Evolutionary conservation across 2,888 invertebrate genomes (phyloP).

Genomic region (Zele albiditarsus): DNA sequence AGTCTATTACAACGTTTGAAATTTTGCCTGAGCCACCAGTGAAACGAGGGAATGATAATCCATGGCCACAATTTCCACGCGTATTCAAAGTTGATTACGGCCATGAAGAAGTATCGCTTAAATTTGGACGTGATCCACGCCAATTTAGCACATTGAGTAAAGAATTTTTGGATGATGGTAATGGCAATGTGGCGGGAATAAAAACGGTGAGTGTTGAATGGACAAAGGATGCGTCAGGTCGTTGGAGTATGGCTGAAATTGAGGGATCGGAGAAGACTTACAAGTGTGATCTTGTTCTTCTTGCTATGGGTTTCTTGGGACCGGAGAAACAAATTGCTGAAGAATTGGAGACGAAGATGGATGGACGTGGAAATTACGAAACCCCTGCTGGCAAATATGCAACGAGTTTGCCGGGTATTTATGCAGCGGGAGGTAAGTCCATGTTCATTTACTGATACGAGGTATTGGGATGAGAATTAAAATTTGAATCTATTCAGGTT

Average conservation of each 20-base stretch:
- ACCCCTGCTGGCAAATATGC: conserved; percentile 85
- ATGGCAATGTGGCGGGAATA: conserved; percentile 92
- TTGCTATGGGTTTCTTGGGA: conserved; percentile 99
- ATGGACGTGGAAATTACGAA: conserved; percentile 93
- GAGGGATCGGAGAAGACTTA: conserved; percentile 85
- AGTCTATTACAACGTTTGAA: conserved; percentile 95
- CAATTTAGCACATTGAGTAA: conserved; percentile 95
- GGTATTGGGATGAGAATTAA: no score
- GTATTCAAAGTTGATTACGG: conserved; percentile 98
- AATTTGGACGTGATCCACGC: conserved; percentile 93
- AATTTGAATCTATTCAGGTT: no score
- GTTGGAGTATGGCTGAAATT: conserved; percentile 95
- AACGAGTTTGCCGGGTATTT: conserved; percentile 88
- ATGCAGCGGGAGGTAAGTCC: conserved; percentile 94
- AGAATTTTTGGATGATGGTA: conserved; percentile 93
- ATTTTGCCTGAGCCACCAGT: conserved; percentile 94
- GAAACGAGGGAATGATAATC: conserved; percentile 89
- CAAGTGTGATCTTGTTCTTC: conserved; percentile 91
- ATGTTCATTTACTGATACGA: background rate
- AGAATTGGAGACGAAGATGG: conserved; percentile 85
- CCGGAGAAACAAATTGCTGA: conserved; percentile 92
- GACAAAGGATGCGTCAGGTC: conserved; percentile 91
- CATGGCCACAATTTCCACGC: conserved; percentile 99
- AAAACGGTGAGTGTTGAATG: conserved; percentile 93
- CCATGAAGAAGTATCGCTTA: conserved; percentile 88